Percentiles rank a stretch among this genome's conserved stretches.
Conservation (phyloP, 2,113 vertebrate genomes). For the Pachyramphus minor region DNA sequence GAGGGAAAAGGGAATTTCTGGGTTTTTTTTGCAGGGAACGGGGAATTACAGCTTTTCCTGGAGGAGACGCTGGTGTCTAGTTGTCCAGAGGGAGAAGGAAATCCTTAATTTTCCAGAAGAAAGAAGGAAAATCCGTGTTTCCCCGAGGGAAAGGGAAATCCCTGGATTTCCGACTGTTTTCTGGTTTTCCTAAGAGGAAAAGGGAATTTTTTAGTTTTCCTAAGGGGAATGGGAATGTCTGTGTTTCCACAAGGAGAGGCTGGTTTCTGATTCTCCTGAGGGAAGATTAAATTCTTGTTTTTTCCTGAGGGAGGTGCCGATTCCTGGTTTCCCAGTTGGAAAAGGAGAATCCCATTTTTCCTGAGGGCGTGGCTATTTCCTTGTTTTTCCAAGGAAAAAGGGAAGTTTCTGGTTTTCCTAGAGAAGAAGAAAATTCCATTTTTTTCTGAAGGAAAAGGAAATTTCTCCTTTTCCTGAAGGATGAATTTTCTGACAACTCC, state of each 20-base stretch:
- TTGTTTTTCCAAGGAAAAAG: not conserved
- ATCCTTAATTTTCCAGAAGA: rapidly evolving
- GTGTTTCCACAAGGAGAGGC: not conserved
- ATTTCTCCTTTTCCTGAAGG: not conserved
- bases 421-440: not conserved
- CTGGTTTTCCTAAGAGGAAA: rapidly evolving
- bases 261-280: not conserved
- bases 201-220: not conserved
- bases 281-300: not conserved
- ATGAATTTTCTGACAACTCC: no score
- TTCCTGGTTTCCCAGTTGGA: not conserved
- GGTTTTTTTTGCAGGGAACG: not conserved
- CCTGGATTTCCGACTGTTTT: not conserved
- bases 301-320: not conserved
- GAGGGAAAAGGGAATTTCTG: not conserved
- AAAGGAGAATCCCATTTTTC: not conserved
- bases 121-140: not conserved
- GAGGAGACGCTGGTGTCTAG: not conserved
- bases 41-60: not conserved
- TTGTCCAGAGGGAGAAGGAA: not conserved
- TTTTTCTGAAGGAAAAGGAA: not conserved
- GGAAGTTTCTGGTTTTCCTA: not conserved
- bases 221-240: rapidly evolving
- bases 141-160: not conserved
- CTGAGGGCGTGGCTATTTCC: not conserved